A percentile compares a stretch with the other conserved stretches of the same genome.
phyloP scores from a whole-genome alignment of 2,888 invertebrate genomes.

The Spatulosminthurus flaviceps region DNA sequence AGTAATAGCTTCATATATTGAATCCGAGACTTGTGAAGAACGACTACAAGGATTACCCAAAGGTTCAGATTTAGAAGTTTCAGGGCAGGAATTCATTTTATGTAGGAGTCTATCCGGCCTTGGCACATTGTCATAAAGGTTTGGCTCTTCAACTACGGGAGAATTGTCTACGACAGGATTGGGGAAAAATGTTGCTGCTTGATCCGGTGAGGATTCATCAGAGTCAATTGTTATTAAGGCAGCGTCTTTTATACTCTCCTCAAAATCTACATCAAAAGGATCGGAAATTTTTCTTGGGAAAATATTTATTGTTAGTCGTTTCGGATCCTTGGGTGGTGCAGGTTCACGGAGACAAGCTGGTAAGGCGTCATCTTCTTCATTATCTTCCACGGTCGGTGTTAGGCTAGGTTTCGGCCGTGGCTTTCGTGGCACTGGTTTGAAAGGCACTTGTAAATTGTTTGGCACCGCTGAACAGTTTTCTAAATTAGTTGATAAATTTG shows the following conservation, averaged over 20 bases:
- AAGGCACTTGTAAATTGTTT: slow-evolving; percentile 36
- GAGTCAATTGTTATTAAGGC: neutral
- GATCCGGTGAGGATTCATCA: slow-evolving; percentile 1
- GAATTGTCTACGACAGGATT: slow-evolving; percentile 10
- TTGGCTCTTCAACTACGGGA: neutral
- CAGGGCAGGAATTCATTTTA: slow-evolving; percentile 32
- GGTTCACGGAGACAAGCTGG: slow-evolving; percentile 25
- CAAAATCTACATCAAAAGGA: slow-evolving; percentile 61
- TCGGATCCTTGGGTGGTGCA: slow-evolving; percentile 31
- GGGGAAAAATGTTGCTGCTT: neutral
- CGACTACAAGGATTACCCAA: neutral
- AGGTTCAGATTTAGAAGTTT: neutral
- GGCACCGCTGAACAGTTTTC: slow-evolving; percentile 20
- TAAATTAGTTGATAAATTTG: neutral
- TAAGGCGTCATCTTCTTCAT: slow-evolving; percentile 21
- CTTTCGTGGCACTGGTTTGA: slow-evolving; percentile 57
- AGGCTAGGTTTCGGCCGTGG: slow-evolving; percentile 16
- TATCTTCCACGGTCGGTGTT: slow-evolving; percentile 8
- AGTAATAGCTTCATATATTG: slow-evolving; percentile 57
- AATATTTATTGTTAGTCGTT: slow-evolving; percentile 58
- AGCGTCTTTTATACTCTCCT: slow-evolving; percentile 53
- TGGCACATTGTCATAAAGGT: neutral
- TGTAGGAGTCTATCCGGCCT: neutral
- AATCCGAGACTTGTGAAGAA: slow-evolving; percentile 20
- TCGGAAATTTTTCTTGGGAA: slow-evolving; percentile 53